These are phyloP conservation scores for Macrosiphum euphorbiae DNA, from an alignment of 2,888 invertebrate genomes.

Conservation along the genomic window DNA sequence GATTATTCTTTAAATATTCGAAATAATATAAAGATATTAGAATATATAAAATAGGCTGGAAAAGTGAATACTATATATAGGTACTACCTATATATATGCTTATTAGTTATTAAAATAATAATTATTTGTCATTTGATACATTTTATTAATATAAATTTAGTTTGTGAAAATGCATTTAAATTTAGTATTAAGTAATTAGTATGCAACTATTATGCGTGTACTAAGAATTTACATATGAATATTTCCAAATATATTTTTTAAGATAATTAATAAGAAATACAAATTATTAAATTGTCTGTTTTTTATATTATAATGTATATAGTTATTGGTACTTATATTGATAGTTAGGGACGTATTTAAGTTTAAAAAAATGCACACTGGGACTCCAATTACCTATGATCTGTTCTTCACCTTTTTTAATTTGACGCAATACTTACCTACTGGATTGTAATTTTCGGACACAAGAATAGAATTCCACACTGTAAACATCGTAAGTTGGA, in stretches of 20 bases:
- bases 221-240: background rate
- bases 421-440: background rate
- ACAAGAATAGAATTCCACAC: background rate
- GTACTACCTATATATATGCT: background rate
- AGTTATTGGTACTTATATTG: background rate
- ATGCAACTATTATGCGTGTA: background rate
- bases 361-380: background rate
- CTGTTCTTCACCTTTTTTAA: background rate
- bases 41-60: background rate
- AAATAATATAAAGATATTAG: background rate
- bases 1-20: background rate
- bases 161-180: background rate
- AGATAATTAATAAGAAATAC: background rate
- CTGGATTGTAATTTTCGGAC: background rate
- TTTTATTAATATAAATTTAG: too few species aligned
- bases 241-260: background rate
- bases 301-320: background rate
- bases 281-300: background rate
- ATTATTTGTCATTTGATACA: too few species aligned
- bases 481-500: background rate
- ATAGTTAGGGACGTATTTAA: background rate
- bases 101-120: background rate
- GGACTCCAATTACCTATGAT: background rate
- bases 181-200: background rate
- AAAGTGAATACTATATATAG: background rate